Conservation (phyloP, 2,888 invertebrate genomes). For the Villa cingulata region DNA sequence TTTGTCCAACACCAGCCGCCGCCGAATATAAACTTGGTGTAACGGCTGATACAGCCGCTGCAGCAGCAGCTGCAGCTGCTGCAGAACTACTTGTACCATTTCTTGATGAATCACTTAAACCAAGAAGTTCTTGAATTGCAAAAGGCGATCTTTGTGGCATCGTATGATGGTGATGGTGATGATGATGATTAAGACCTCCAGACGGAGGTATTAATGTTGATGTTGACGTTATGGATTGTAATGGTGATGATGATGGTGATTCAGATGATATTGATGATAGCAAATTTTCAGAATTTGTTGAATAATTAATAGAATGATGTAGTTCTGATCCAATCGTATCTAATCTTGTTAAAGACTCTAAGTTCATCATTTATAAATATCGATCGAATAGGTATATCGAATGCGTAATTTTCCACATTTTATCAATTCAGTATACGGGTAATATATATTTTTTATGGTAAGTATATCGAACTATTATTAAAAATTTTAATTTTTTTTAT, state of each 20-base stretch:
- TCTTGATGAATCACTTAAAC: slow-evolving; percentile 19
- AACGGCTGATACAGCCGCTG: slow-evolving; percentile 14
- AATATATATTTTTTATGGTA: too few relatives aligned
- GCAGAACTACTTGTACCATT: slow-evolving; percentile 14
- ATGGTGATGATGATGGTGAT: slow-evolving; percentile 5
- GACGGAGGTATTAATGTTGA: too few relatives aligned
- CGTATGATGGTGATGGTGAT: slow-evolving; percentile 8
- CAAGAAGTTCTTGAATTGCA: slow-evolving; percentile 36
- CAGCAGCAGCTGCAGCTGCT: slow-evolving; percentile 22
- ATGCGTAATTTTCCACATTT: too few relatives aligned
- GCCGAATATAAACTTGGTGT: slow-evolving; percentile 9
- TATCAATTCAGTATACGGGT: too few relatives aligned
- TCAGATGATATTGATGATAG: slow-evolving; percentile 9
- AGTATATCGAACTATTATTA: too few relatives aligned
- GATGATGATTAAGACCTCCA: background rate
- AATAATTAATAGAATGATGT: slow-evolving; percentile 2
- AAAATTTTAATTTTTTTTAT: too few relatives aligned
- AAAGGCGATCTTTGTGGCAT: slow-evolving; percentile 38
- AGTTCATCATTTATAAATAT: slow-evolving; percentile 15
- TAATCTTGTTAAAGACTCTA: slow-evolving; percentile 14
- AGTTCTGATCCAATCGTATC: slow-evolving; percentile 8
- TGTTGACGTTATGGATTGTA: background rate
- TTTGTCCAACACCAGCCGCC: slow-evolving; percentile 16
- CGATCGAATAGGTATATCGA: too few relatives aligned
- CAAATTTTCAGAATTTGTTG: slow-evolving; percentile 1